Base-by-base conservation (phyloP, 2,113 vertebrate species). In the Triplophysa tibetana region DNA sequence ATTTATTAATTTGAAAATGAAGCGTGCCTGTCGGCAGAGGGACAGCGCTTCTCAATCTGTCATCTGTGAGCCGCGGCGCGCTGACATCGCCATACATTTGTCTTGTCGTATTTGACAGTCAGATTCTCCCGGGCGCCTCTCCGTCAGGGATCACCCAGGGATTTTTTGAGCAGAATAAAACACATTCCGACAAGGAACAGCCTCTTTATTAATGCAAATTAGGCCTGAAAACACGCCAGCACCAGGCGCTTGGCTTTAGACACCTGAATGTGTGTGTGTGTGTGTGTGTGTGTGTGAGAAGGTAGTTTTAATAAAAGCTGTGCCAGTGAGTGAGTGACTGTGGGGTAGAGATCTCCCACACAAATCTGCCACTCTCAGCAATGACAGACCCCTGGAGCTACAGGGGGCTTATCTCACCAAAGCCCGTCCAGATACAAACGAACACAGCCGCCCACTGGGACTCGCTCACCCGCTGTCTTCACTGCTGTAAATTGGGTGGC, bases 1-100 rank as follows among this genome's bases (percentile, higher is more conserved):
- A 98, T 98, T 98, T 98, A 98, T 98, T 98, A 98, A 98, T 98
- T 97, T 96, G 96, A 98, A 96, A 97, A 96, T 97, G 96, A 98
- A 96, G 96, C 95, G 93, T 95, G 95, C 95, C 96, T 96, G 96
- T 98, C 95, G 96, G 96, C 95, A 93, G 94, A 96, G 96, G 96
- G 95, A 97, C 96, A 96, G 94, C 95, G 96, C 96, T 96, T 96
- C 96, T 98, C 97, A 96, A 96, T 98, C 95, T 98, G 97, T 98
- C 97, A 98, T 91, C 91, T 92, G 91, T 91, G 94, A 96, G 95
- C 94, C 94, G 94, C 94, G 94, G 91, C 92, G n/a, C 93, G 92
- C 94, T 96, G 97, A 98, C 97, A 98, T 93, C 88, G 83, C 94
- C 93, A 96, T 96, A 96, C 96, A 97, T 98, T 96, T 94, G 96